Percentiles rank a stretch among this genome's conserved stretches.
These are phyloP conservation scores for Montipora sp. DNA, from an alignment of 64 coral and sea anemone species.

Conservation along the genomic window DNA sequence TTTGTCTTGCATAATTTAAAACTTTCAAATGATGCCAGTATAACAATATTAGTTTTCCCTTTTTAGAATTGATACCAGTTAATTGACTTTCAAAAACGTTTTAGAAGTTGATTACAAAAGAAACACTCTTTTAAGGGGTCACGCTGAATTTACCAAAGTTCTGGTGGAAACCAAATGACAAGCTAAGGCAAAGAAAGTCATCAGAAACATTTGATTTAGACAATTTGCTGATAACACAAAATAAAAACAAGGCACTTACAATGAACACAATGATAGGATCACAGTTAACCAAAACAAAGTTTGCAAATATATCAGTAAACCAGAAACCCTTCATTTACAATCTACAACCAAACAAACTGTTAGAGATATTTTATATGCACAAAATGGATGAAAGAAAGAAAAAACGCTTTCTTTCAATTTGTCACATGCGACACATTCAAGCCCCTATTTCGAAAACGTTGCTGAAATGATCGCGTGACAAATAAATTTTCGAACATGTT, in stretches of 20 bases:
- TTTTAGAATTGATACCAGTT: no score
- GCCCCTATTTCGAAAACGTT: background rate
- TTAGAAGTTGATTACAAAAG: no score
- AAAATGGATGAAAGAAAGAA: background rate
- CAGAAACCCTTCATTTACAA: conserved; percentile 12
- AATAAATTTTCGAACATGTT: background rate
- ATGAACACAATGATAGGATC: background rate
- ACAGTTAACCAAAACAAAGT: conserved; percentile 38
- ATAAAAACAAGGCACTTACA: background rate
- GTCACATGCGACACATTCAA: background rate
- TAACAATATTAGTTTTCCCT: no score
- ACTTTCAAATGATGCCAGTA: no score
- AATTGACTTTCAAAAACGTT: no score
- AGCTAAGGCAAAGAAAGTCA: no score
- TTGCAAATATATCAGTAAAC: background rate
- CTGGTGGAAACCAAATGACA: no score
- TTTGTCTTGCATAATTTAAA: no score
- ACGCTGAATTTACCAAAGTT: background rate
- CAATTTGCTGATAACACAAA: conserved; percentile 5
- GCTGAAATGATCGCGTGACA: conserved; percentile 29
- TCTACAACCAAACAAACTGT: conserved; percentile 30
- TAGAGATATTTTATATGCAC: background rate
- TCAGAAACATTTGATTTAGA: background rate
- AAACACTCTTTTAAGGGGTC: no score
- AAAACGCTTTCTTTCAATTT: background rate